Evolutionary conservation across 2,888 invertebrate genomes (phyloP), one percentile per base, ranked within the genome.

Genomic region (Nycteola revayana): DNA sequence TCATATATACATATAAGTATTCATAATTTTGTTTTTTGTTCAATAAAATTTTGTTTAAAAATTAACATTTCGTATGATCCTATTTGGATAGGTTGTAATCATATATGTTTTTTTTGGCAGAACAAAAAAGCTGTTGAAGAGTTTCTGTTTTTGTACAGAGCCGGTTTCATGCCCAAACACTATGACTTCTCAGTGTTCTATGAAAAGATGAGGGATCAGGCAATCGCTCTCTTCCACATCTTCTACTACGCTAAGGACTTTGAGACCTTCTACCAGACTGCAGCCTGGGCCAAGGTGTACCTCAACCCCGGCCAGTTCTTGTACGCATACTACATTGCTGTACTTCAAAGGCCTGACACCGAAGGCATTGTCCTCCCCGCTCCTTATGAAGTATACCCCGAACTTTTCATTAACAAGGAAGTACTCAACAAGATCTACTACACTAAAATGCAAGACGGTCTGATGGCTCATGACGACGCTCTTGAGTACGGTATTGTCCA

Each of bases 321-420:
- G 2, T 93, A 93, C 60, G 84, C 91, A 3, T 82, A 92, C 61
- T 90, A 90, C 52, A 84, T 91, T 7, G 92, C 92, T 22, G 67
- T 91, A 3, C 60, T 91, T 9, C 92, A 92, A 55, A 91, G 92
- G 28, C 57, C 79, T 1, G 93, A 93, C 53, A 86, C 90, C 33
- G 73, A 78, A 28, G 88, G 90, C 32, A 68, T 93, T 17, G 90
- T 90, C 9, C 57, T 93, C 21, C 94, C 94, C 1, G 91, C 93
- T 1, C 84, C 91, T n/a, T 93, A 93, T 57, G 94, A 94, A 83
- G 78, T 93, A 17, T 81, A 90, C 52, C 94, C 94, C 0, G 88
- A 92, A 65, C 88, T 90, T 49, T 94, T 91, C 85, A 89, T 91
- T 44, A 91, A 91, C 67, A 70, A 83, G 7, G 90, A 92, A 25